These are phyloP conservation scores for Pseudopipra pipra DNA, from an alignment of 2,113 vertebrate genomes.

Conservation along the genomic window DNA sequence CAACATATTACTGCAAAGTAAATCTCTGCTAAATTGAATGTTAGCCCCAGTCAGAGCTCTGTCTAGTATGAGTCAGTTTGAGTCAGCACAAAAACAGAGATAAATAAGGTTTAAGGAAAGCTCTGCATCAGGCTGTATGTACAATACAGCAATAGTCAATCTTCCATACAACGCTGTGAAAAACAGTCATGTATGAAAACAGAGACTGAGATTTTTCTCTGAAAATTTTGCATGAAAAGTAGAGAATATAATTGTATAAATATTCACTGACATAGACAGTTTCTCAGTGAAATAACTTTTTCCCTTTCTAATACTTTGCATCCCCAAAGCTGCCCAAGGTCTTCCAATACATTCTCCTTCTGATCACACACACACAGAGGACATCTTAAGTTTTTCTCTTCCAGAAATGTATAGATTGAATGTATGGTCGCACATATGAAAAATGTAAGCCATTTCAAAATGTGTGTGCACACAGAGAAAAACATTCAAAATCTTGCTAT, in stretches of 20 bases:
- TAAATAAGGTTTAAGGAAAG: neutral
- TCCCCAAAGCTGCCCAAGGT: neutral
- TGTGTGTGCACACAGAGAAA: neutral
- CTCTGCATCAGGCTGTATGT: neutral
- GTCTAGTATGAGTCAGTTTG: slow-evolving; percentile 4
- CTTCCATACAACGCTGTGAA: neutral
- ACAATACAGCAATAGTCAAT: neutral
- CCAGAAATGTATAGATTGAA: neutral
- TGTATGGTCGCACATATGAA: neutral
- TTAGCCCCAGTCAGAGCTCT: neutral
- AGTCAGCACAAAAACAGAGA: neutral
- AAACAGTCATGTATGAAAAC: neutral
- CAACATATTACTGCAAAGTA: neutral
- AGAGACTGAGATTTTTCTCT: neutral
- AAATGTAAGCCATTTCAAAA: neutral
- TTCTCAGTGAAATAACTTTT: neutral
- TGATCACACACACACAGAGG: neutral
- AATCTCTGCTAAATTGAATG: neutral
- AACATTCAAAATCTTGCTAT: neutral
- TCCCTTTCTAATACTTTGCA: neutral
- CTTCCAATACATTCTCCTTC: neutral
- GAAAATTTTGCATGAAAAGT: neutral
- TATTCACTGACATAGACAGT: neutral
- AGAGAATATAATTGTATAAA: neutral
- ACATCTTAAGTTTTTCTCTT: neutral